phyloP scores from a whole-genome alignment of 2,113 vertebrate species.

The Pagrus major region DNA sequence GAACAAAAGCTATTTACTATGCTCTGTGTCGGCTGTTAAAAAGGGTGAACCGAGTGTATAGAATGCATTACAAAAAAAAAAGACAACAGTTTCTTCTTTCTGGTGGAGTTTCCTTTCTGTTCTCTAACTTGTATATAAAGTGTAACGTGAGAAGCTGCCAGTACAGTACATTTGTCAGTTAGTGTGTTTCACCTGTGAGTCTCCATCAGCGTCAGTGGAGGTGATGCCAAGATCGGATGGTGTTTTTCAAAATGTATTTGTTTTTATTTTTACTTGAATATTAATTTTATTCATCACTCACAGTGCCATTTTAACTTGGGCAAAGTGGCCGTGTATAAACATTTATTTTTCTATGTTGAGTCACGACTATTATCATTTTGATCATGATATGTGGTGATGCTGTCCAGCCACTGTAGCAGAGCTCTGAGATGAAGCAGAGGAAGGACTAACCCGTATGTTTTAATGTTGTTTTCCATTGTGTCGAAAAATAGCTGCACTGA shows the following conservation, averaged over 20 bases:
- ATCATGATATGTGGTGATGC: conserved; percentile 43
- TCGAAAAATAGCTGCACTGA: conserved; percentile 89
- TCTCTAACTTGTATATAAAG: conserved; percentile 82
- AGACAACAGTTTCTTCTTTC: conserved; percentile 58
- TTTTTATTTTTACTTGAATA: conserved; percentile 69
- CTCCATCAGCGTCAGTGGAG: conserved; percentile 87
- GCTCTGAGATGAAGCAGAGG: conserved; percentile 45
- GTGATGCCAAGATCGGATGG: conserved; percentile 59
- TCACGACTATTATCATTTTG: conserved; percentile 20
- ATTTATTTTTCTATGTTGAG: conserved; percentile 49
- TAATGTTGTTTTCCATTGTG: conserved; percentile 86
- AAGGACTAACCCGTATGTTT: conserved; percentile 67
- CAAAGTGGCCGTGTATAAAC: conserved; percentile 40
- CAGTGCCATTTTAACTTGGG: conserved; percentile 64
- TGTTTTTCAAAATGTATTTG: conserved; percentile 10
- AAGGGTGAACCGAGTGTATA: conserved; percentile 59
- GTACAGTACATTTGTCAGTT: conserved; percentile 77
- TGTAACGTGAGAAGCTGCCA: conserved; percentile 80
- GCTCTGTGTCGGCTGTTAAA: conserved; percentile 51
- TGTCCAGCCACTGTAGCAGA: conserved; percentile 76
- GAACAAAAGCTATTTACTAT: conserved; percentile 54
- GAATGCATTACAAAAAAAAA: conserved; percentile 59
- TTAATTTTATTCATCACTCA: conserved; percentile 52
- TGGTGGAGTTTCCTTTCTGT: conserved; percentile 69
- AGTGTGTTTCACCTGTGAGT: conserved; percentile 84